A percentile compares a stretch with the other conserved stretches of the same genome.
Conservation (phyloP, 2,797 vertebrate genomes). For the Morelia viridis region DNA sequence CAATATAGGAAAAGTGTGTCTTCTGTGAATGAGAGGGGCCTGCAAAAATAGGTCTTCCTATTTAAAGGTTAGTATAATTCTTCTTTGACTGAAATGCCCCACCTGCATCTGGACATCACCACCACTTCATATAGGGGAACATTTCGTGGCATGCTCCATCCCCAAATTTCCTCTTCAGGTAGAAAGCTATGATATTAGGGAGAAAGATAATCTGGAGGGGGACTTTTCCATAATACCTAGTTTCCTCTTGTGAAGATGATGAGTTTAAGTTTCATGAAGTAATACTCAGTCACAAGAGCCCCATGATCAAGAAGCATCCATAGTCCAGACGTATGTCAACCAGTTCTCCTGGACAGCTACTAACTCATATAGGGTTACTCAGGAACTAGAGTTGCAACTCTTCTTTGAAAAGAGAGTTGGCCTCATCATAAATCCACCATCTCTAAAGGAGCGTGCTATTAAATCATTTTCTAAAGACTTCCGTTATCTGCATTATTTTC, state of each 20-base stretch:
- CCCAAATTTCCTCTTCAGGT: background rate
- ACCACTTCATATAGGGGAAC: background rate
- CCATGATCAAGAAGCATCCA: background rate
- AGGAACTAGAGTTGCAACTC: background rate
- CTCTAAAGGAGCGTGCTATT: background rate
- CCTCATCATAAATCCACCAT: background rate
- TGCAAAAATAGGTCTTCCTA: background rate
- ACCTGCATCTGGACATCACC: background rate
- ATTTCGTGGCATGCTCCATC: background rate
- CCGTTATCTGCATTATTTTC: background rate
- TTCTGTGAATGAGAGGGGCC: background rate
- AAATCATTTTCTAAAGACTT: background rate
- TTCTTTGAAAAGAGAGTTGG: background rate
- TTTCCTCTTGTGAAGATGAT: background rate
- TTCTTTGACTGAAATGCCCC: background rate
- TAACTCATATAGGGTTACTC: background rate
- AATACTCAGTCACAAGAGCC: background rate
- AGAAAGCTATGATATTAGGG: background rate
- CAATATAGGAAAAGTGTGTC: fast-evolving
- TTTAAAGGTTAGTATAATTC: background rate
- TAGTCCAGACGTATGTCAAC: background rate
- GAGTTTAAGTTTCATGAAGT: background rate
- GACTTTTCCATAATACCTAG: background rate
- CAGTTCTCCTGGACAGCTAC: background rate
- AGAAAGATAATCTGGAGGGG: background rate